These are phyloP conservation scores for Hippocampus mohnikei DNA, from an alignment of 2,113 vertebrate genomes.

Conservation along the genomic window DNA sequence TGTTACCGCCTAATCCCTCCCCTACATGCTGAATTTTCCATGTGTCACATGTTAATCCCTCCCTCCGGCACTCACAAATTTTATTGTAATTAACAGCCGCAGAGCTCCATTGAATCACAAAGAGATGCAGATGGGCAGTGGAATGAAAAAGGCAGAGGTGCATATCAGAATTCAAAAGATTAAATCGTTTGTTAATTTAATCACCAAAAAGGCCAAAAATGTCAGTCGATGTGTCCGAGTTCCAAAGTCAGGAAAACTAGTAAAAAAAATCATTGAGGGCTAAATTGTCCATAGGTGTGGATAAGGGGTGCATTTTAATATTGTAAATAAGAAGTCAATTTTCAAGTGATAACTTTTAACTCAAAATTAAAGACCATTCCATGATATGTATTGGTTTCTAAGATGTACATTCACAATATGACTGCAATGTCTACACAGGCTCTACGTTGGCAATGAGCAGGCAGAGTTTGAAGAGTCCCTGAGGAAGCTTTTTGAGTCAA, in stretches of 20 bases:
- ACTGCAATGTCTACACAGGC: slow-evolving; percentile 55
- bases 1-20: slow-evolving; percentile 60
- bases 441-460: slow-evolving; percentile 96
- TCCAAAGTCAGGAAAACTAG: too few relatives aligned
- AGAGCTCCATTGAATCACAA: slow-evolving; percentile 40
- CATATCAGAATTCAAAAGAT: not conserved
- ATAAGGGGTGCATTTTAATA: not conserved
- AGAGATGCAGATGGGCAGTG: slow-evolving; percentile 20
- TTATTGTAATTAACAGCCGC: slow-evolving; percentile 64
- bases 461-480: slow-evolving; percentile 93
- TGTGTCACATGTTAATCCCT: slow-evolving; percentile 67
- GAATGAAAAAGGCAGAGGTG: slow-evolving; percentile 7
- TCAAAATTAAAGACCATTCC: not conserved
- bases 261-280: too few relatives aligned
- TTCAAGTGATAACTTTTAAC: not conserved
- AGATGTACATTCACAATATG: not conserved
- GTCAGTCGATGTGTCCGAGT: not conserved
- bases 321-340: not conserved
- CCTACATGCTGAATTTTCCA: slow-evolving; percentile 46
- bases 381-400: not conserved
- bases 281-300: not conserved
- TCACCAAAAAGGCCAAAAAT: not conserved
- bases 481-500: slow-evolving; percentile 91
- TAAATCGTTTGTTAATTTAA: not conserved
- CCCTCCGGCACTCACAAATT: slow-evolving; percentile 49